Evolutionary conservation across 2,797 vertebrate genomes (phyloP).

Genomic region (Enteromius viviparus): DNA sequence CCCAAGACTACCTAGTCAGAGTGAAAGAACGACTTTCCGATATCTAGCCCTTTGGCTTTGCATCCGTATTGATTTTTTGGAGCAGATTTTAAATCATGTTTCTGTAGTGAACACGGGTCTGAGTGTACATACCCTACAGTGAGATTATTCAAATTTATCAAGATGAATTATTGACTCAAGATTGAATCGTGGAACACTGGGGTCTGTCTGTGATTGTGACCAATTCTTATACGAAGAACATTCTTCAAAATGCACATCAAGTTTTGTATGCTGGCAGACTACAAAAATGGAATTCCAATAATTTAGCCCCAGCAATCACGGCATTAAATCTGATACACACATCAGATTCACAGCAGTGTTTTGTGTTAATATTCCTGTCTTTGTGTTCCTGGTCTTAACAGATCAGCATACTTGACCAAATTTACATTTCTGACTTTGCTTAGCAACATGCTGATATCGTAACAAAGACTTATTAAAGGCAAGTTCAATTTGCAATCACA

Average conservation of each 20-base stretch:
- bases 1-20: conserved; percentile 29
- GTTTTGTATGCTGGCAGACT: neutral
- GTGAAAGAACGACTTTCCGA: conserved; percentile 36
- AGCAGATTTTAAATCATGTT: conserved; percentile 74
- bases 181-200: conserved; percentile 52
- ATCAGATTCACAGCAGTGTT: neutral
- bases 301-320: neutral
- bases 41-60: conserved; percentile 53
- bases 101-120: conserved; percentile 62
- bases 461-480: neutral
- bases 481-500: neutral
- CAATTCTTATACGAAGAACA: neutral
- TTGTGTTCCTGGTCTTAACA: neutral
- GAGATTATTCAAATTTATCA: conserved; percentile 79
- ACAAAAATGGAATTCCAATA: neutral
- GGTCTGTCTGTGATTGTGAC: conserved; percentile 15
- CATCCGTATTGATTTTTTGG: conserved; percentile 69
- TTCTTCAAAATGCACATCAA: neutral
- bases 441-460: neutral
- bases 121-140: conserved; percentile 73
- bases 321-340: neutral
- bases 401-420: neutral
- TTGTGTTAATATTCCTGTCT: neutral
- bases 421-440: neutral
- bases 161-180: conserved; percentile 79